Evolutionary conservation across 1,140 invertebrate species (phyloP).

Genomic region (Temnothorax nylanderi): DNA sequence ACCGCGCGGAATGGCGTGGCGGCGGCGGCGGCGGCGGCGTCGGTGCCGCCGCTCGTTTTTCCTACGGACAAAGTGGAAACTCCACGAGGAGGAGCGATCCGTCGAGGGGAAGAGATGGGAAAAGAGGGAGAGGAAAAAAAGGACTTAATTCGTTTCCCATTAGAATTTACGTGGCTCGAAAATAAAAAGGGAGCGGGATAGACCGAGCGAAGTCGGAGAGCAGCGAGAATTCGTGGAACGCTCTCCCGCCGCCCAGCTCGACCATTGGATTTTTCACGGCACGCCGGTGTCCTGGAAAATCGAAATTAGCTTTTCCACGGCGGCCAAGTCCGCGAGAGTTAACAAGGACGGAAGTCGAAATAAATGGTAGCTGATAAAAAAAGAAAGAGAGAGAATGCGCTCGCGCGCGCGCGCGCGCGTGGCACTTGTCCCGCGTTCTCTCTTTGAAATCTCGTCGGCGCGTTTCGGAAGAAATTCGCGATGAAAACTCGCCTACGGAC

Average conservation of each 20-base stretch:
- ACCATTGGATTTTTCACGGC: slow-evolving; percentile 64
- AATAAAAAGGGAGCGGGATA: slow-evolving; percentile 64
- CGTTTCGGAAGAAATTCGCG: slow-evolving; percentile 28
- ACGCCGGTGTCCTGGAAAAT: slow-evolving; percentile 66
- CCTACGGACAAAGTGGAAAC: slow-evolving; percentile 58
- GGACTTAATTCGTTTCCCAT: slow-evolving; percentile 72
- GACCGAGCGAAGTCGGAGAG: slow-evolving; percentile 47
- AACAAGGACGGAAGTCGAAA: slow-evolving; percentile 56
- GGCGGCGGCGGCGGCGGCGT: slow-evolving; percentile 7
- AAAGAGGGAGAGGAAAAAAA: neutral
- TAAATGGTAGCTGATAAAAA: slow-evolving; percentile 50
- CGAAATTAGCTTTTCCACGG: slow-evolving; percentile 66
- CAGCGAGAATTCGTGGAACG: slow-evolving; percentile 55
- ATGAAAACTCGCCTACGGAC: slow-evolving; percentile 19
- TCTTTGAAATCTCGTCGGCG: slow-evolving; percentile 21
- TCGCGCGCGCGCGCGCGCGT: neutral
- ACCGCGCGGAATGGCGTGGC: slow-evolving; percentile 53
- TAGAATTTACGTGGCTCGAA: slow-evolving; percentile 67
- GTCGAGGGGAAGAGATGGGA: neutral
- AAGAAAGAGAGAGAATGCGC: neutral
- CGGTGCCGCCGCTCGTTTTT: slow-evolving; percentile 59
- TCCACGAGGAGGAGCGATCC: slow-evolving; percentile 27
- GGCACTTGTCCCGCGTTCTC: neutral
- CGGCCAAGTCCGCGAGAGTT: slow-evolving; percentile 51
- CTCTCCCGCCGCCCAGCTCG: slow-evolving; percentile 21